Evolutionary conservation across 2,888 invertebrate species (phyloP), one percentile per base, ranked within the genome.

Genomic region (Cataglyphis livida): DNA sequence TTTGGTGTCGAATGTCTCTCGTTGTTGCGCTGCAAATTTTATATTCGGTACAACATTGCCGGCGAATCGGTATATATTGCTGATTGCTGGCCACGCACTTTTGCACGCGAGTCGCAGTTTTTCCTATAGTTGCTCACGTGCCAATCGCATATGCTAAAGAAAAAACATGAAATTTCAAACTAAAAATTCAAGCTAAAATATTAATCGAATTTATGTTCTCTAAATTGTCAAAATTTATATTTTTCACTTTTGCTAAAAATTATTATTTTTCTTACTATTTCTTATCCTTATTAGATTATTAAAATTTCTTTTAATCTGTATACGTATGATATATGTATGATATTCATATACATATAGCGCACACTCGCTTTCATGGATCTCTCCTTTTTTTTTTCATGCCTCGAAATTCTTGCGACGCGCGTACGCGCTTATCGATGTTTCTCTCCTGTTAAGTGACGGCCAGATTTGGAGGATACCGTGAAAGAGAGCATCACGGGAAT

Each of bases 1-100:
- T 73, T 73, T 83, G 76, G 88, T 87, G 71, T 88, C 88, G 75
- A 65, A 76, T 88, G n/a, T 51, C 51, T 7, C 7, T 87, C 81
- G 68, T 21, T 62, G 70, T 64, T 74, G 65, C 32, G 28, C 32
- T 64, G 78, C 66, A 54, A 78, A 79, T 61, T 82, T 74, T 15
- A 10, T 51, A 57, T 66, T 66, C 68, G 82, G 70, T 57, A 83
- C 44, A 51, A 61, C 18, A 41, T 21, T 15, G 5, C 61, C 38
- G 28, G 28, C 76, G 70, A 51, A 81, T 81, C 75, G 15, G 15
- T n/a, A 25, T 28, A 38, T 57, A 35, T 25, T 57, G 79, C 79
- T 59, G 41, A 35, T 25, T 57, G 79, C 79, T 66, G 41, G n/a
- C 1, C 18, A 15, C 38, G 81, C 81, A 61, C n/a, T 73, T 81